phyloP scores from a whole-genome alignment of 2,113 vertebrate genomes.

The Chiloscyllium plagiosum region DNA sequence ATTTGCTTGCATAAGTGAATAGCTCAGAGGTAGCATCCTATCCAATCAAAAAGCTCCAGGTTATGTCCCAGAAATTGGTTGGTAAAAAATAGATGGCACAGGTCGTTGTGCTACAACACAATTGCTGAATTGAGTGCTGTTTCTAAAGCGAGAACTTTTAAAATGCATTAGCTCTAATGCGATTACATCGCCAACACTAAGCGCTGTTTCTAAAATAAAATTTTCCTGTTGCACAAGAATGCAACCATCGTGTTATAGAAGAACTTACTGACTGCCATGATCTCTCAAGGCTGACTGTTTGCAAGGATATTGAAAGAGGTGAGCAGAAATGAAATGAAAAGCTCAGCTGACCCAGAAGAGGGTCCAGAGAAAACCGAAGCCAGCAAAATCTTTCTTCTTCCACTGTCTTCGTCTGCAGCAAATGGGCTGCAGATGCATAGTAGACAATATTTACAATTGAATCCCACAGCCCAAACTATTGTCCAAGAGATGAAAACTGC shows the following conservation, averaged over 20 bases:
- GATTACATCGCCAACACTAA: too few species aligned
- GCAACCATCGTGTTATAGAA: too few species aligned
- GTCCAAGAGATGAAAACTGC: not conserved
- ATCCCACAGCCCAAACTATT: not conserved
- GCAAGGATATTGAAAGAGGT: not conserved
- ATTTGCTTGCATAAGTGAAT: not conserved
- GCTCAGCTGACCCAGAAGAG: not conserved
- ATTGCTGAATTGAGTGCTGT: too few species aligned
- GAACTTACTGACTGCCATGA: not conserved
- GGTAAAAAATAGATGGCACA: not conserved
- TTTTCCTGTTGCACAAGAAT: too few species aligned
- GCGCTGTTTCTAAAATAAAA: too few species aligned
- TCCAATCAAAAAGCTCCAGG: not conserved
- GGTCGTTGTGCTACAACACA: too few species aligned
- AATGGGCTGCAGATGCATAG: not conserved
- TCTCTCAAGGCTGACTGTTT: not conserved
- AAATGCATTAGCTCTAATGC: too few species aligned
- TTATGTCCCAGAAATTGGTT: not conserved
- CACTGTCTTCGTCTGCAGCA: not conserved
- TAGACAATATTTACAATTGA: not conserved
- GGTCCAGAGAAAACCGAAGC: not conserved
- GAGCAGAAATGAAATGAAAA: too few species aligned
- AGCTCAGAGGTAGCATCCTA: not conserved
- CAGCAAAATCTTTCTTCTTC: not conserved
- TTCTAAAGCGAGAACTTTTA: too few species aligned